Base-by-base conservation (phyloP, 2,113 vertebrate species). In the Trogon melanurus region DNA sequence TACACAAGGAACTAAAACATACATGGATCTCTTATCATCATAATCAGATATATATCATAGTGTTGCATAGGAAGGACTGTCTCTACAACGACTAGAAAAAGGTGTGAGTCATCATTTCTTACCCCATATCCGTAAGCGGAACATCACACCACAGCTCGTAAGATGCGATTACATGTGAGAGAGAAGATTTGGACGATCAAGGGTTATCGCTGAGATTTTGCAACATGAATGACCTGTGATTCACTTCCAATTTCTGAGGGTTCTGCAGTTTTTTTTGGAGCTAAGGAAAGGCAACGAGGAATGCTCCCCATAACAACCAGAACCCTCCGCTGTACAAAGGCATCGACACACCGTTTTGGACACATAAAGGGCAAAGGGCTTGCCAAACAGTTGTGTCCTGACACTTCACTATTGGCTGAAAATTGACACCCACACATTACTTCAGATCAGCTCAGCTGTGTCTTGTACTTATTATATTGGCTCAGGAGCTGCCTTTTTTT, bases 341-440 rank as follows among this genome's bases (percentile, higher is more conserved):
- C 85, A 91, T 65, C 4, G 1, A n/a, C 93, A 91, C 0, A 1
- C 73, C 9, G 6, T 67, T 74, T 64, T 66, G 79, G 81, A 97
- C 93, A 95, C 95, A n/a, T 94, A 91, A 94, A 96, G 93, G 88
- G 90, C 86, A 95, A 95, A 96, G 94, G 88, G 36, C 93, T 94
- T 96, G 97, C 95, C 97, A 97, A 96, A 96, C 84, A 74, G 16
- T 78, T 90, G 66, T 83, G 95, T 92, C 70, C 89, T 84, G 66
- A 94, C 96, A 96, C 94, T 87, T 94, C 71, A 66, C 75, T 95
- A 16, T 27, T 91, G 88, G 45, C 95, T 96, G 93, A 79, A 96
- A 92, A 95, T 89, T 71, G 86, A 85, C 88, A 79, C 61, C 72
- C 65, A 56, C 56, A 23, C 34, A 16, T 85, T 72, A 12, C 53